These are phyloP conservation scores for Colinus virginianus DNA, from an alignment of 2,113 vertebrate genomes.

Conservation along the genomic window DNA sequence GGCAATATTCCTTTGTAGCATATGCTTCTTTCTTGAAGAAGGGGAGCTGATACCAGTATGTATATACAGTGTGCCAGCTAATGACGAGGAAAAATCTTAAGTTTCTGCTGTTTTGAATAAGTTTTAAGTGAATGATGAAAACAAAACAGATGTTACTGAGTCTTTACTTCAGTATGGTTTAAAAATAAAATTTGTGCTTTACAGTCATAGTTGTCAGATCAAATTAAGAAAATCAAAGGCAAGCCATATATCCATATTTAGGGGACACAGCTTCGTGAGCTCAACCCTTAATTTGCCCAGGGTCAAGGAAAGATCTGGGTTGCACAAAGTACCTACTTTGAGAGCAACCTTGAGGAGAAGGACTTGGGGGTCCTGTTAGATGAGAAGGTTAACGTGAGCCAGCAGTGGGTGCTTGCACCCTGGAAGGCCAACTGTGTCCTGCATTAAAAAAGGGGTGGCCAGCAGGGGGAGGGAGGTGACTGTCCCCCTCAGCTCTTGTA, in stretches of 20 bases:
- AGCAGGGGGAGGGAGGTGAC: no score
- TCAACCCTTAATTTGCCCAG: neutral
- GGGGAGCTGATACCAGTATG: neutral
- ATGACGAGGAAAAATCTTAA: conserved; percentile 15
- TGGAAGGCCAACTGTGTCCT: no score
- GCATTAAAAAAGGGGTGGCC: no score
- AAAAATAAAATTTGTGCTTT: conserved; percentile 47
- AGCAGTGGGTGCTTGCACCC: no score
- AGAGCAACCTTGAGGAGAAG: no score
- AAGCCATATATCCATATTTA: neutral
- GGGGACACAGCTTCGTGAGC: neutral
- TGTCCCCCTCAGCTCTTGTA: no score
- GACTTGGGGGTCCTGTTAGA: no score
- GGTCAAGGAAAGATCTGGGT: neutral
- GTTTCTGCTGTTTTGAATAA: conserved; percentile 19
- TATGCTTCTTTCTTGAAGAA: neutral
- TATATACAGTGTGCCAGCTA: conserved; percentile 25
- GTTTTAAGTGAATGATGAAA: conserved; percentile 40
- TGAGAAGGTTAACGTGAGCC: no score
- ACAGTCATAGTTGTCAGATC: conserved; percentile 60
- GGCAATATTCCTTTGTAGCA: neutral
- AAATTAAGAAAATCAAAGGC: conserved; percentile 62
- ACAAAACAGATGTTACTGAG: conserved; percentile 58
- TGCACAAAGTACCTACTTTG: no score
- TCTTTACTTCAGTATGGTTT: conserved; percentile 61